Evolutionary conservation across 2,113 vertebrate species (phyloP).

Genomic region (Tapirus terrestris): DNA sequence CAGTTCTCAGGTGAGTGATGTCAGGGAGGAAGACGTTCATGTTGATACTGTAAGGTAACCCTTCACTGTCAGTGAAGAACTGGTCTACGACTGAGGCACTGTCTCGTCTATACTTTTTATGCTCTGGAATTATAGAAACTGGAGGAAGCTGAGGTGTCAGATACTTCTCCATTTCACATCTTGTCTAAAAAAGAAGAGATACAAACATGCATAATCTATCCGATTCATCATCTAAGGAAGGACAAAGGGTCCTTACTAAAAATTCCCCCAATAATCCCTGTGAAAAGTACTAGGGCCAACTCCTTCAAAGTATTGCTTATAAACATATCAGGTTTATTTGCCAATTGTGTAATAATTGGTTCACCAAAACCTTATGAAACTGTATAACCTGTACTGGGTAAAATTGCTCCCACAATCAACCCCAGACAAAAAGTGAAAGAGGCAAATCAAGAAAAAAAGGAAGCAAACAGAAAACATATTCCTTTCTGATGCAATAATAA

Average conservation of each 20-base stretch:
- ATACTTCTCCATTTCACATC: slow-evolving; percentile 97
- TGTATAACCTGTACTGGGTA: neutral
- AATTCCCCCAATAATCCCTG: neutral
- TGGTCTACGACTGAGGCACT: slow-evolving; percentile 92
- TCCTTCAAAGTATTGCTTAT: neutral
- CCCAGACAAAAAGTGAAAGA: slow-evolving; percentile 57
- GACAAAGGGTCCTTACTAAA: neutral
- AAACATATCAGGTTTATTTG: slow-evolving; percentile 48
- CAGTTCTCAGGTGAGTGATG: slow-evolving; percentile 93
- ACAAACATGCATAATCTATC: slow-evolving; percentile 65
- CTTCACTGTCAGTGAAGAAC: slow-evolving; percentile 93
- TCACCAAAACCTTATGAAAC: slow-evolving; percentile 49
- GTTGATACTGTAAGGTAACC: slow-evolving; percentile 96
- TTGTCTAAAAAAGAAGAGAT: slow-evolving; percentile 88
- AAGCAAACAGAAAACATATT: slow-evolving; percentile 8
- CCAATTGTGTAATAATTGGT: slow-evolving; percentile 53
- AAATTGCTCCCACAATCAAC: neutral
- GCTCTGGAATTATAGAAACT: slow-evolving; percentile 86
- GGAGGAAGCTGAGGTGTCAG: slow-evolving; percentile 89
- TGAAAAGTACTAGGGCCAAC: neutral
- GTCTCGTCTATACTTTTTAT: slow-evolving; percentile 93
- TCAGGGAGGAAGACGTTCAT: slow-evolving; percentile 97
- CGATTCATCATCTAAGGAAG: neutral
- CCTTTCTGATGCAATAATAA: slow-evolving; percentile 42
- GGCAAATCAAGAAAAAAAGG: neutral